phyloP scores from a whole-genome alignment of 2,113 vertebrate genomes.

The Hippocampus abdominalis region DNA sequence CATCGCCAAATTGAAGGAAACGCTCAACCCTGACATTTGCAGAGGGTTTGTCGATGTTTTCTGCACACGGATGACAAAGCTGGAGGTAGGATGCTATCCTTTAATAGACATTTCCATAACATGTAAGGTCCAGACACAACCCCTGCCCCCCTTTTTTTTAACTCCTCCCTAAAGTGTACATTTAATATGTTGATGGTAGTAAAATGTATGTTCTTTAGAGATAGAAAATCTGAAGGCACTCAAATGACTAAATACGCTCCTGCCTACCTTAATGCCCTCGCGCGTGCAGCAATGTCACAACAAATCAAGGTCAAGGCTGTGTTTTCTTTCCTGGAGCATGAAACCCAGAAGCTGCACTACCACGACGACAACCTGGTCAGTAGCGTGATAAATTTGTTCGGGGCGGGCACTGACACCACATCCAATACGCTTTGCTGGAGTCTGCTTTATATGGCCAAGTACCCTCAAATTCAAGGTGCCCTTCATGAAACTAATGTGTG shows the following conservation, averaged over 20 bases:
- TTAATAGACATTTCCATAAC: too few relatives aligned
- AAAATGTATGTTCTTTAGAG: too few relatives aligned
- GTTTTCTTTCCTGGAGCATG: conserved; percentile 27
- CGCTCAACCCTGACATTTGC: conserved; percentile 37
- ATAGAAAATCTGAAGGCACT: too few relatives aligned
- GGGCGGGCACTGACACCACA: conserved; percentile 69
- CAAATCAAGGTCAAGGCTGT: not conserved
- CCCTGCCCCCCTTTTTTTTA: too few relatives aligned
- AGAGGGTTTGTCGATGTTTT: conserved; percentile 57
- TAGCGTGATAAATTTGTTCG: conserved; percentile 53
- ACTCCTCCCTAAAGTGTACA: too few relatives aligned
- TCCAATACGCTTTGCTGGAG: conserved; percentile 56
- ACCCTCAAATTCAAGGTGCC: conserved; percentile 72
- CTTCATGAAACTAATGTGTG: too few relatives aligned
- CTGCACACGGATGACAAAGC: conserved; percentile 23
- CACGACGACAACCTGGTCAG: conserved; percentile 52
- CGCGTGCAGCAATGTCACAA: too few relatives aligned
- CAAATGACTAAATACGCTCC: too few relatives aligned
- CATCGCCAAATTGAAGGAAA: conserved; percentile 29
- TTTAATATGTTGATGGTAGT: too few relatives aligned
- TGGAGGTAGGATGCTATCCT: conserved; percentile 33
- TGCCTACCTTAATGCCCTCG: too few relatives aligned
- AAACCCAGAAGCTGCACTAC: conserved; percentile 32
- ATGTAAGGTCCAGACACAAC: too few relatives aligned
- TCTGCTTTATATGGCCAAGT: conserved; percentile 69